Evolutionary conservation across 2,797 vertebrate genomes (phyloP).

Genomic region (Chelon auratus): DNA sequence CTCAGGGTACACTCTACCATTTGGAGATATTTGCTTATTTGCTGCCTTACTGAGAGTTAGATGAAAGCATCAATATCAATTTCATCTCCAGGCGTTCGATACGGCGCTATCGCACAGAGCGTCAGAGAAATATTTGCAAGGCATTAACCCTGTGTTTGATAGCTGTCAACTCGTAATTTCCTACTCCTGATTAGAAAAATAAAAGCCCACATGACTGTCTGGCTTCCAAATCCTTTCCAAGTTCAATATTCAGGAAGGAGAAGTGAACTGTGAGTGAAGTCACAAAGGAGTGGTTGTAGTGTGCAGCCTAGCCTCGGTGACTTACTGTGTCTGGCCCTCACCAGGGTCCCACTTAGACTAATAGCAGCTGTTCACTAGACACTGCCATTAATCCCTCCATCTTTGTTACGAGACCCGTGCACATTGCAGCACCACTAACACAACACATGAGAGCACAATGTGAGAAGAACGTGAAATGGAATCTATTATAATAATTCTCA

Average conservation of each 20-base stretch:
- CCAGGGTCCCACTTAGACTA: slow-evolving; percentile 44
- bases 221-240: background rate
- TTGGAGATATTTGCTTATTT: slow-evolving; percentile 35
- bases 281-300: background rate
- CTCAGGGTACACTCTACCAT: slow-evolving; percentile 14
- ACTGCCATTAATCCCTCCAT: slow-evolving; percentile 48
- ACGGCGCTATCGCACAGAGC: slow-evolving; percentile 6
- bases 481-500: background rate
- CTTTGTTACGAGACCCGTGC: slow-evolving; percentile 17
- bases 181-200: slow-evolving; percentile 1
- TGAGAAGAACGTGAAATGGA: background rate
- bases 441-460: background rate
- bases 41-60: slow-evolving; percentile 19
- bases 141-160: slow-evolving; percentile 21
- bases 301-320: slow-evolving; percentile 9
- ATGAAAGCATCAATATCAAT: slow-evolving; percentile 49
- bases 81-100: slow-evolving; percentile 27
- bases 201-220: background rate
- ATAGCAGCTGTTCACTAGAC: slow-evolving; percentile 46
- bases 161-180: slow-evolving; percentile 18
- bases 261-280: background rate
- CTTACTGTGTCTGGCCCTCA: slow-evolving; percentile 28
- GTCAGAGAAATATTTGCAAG: slow-evolving; percentile 31
- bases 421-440: background rate
- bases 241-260: background rate